Conservation (phyloP, 2,797 vertebrate species). For the Rhabdomys pumilio region DNA sequence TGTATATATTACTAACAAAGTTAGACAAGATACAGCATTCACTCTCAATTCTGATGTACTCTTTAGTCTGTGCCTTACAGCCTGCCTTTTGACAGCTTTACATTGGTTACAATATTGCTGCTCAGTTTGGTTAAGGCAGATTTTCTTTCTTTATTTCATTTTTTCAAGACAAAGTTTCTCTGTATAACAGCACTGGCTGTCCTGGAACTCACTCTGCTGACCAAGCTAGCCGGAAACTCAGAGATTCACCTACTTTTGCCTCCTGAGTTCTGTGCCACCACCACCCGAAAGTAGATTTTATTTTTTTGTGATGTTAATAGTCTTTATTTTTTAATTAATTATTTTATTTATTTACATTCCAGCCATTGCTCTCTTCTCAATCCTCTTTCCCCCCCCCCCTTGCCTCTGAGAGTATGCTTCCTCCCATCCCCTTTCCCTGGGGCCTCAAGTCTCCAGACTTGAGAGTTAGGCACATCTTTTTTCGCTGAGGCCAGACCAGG, state of each 20-base stretch:
- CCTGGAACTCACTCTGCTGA: not conserved
- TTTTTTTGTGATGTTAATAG: not conserved
- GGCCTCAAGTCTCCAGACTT: no score
- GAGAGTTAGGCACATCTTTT: no score
- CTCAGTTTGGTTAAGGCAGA: not conserved
- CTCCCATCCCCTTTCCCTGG: no score
- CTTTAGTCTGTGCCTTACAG: not conserved
- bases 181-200: not conserved
- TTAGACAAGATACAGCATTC: not conserved
- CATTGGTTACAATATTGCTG: not conserved
- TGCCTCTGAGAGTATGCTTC: no score
- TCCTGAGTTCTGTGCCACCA: no score
- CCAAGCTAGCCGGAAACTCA: not conserved
- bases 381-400: no score
- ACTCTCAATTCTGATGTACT: not conserved
- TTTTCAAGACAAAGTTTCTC: not conserved
- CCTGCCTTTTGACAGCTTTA: not conserved
- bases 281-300: not conserved
- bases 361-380: no score
- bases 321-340: no score
- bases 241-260: not conserved
- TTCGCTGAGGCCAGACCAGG: no score
- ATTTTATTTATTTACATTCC: no score
- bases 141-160: not conserved
- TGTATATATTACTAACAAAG: constrained; percentile 41